Base-by-base conservation (phyloP, 1,140 invertebrate genomes). In the Drosophila orosa region DNA sequence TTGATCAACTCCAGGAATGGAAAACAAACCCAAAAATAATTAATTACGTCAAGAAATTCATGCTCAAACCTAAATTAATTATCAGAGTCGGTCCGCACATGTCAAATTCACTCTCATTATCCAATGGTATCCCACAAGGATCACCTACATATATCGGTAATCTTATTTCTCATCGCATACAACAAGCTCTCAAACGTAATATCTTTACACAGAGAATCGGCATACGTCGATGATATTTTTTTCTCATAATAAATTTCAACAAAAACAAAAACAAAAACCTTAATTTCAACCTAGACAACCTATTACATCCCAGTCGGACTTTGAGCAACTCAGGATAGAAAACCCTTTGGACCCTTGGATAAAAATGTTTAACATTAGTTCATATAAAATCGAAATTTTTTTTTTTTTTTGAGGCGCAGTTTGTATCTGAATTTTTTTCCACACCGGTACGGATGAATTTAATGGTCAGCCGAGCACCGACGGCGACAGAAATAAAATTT, bases 261-360 rank as follows among this genome's bases (percentile, higher is more conserved):
- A 61, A 50, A 13, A 61, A 61, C 24, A 39, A 61, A 47, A 48
- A 48, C 44, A 39, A 61, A 47, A 48, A 48, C 44, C 19, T 25
- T 9, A 48, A 47, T 17, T 48, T 35, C 24, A 60, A 60, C 31
- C n/a, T 48, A 37, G 44, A 48, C 22, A 35, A 48, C 9, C 5
- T 48, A 24, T 15, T 37, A 33, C 10, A 33, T 33, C n/a, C n/a
- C n/a, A n/a, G n/a, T n/a, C n/a, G n/a, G n/a, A n/a, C n/a, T n/a
- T n/a, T n/a, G n/a, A n/a, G n/a, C n/a, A n/a, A n/a, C n/a, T n/a
- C n/a, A n/a, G n/a, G n/a, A n/a, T n/a, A n/a, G n/a, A n/a, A n/a
- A n/a, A n/a, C n/a, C n/a, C n/a, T n/a, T n/a, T n/a, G n/a, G n/a
- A n/a, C n/a, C n/a, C n/a, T n/a, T n/a, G n/a, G n/a, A n/a, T n/a